Evolutionary conservation across 2,113 vertebrate genomes (phyloP), one percentile per base, ranked within the genome.

Genomic region (Ctenodactylus gundi): DNA sequence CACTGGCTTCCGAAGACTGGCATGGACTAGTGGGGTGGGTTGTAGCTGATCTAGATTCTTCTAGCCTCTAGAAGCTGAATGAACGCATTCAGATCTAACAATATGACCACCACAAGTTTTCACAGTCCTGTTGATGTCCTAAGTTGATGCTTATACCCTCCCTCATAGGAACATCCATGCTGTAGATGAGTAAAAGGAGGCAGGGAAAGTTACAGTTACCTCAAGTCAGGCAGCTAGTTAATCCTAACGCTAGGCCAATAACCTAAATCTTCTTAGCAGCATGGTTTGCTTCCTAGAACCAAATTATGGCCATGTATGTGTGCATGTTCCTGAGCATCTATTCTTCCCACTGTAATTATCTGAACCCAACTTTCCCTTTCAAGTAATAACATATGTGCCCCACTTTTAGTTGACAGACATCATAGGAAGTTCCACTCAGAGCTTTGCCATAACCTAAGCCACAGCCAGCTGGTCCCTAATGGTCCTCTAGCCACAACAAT

Each of bases 1-100:
- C 96, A 88, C 93, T 94, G 95, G 90, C 82, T 97, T 96, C 87
- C 15, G 92, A 98, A 97, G 98, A 98, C 98, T 98, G 75, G 70
- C 18, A 36, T 44, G 20, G 49, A 73, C 62, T 34, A 73, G 82
- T 58, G 29, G 82, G 72, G n/a, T 67, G 70, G 80, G 65, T 81
- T 44, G 46, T 62, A 70, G 78, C 88, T 72, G n/a, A n/a, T 73
- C 60, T 58, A 46, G 78, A 85, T 68, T 44, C 58, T 87, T 97
- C 29, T 46, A 27, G 60, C 49, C 12, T 75, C 46, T 31, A 84
- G 78, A 73, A 44, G 41, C 49, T 46, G 11, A 76, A 90, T 78
- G 44, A 88, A 57, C 65, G 85, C 46, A 20, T 34, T 62, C 3
- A 6, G 46, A 27, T 55, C 36, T 39, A 67, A 70, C n/a, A 80